Conservation (phyloP, 2,888 invertebrate species). For the Scaeva pyrastri region DNA sequence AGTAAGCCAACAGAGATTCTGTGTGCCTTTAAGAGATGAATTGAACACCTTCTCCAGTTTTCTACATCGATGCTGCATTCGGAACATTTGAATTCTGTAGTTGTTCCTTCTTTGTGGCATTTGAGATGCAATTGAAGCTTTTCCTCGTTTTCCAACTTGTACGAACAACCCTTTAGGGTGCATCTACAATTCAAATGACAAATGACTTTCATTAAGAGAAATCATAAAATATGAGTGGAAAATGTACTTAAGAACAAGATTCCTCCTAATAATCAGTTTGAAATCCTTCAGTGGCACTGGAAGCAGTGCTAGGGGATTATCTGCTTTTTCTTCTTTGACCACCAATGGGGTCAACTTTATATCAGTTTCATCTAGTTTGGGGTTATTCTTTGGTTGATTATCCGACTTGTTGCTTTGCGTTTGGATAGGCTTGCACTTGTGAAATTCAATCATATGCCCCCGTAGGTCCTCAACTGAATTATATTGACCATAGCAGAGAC, state of each 20-base stretch:
- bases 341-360: slow-evolving; percentile 10
- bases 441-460: slow-evolving; percentile 82
- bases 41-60: slow-evolving; percentile 88
- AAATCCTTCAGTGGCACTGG: slow-evolving; percentile 82
- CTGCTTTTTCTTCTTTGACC: slow-evolving; percentile 47
- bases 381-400: slow-evolving; percentile 31
- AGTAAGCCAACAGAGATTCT: slow-evolving; percentile 86
- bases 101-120: slow-evolving; percentile 83
- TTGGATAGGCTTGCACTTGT: slow-evolving; percentile 77
- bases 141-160: slow-evolving; percentile 85
- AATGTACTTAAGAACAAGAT: slow-evolving; percentile 78
- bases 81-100: slow-evolving; percentile 84
- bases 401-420: slow-evolving; percentile 41
- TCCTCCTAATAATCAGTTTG: slow-evolving; percentile 79
- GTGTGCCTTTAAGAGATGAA: slow-evolving; percentile 89
- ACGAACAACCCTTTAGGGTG: slow-evolving; percentile 85
- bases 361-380: neutral
- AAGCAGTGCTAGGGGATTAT: slow-evolving; percentile 76
- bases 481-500: slow-evolving; percentile 79
- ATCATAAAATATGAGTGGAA: too few species aligned
- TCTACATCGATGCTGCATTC: slow-evolving; percentile 85
- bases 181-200: slow-evolving; percentile 85
- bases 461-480: slow-evolving; percentile 80
- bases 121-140: slow-evolving; percentile 84
- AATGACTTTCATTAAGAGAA: slow-evolving; percentile 3